Percentiles rank a stretch among this genome's conserved stretches.
These are phyloP conservation scores for Orthosia gothica DNA, from an alignment of 2,888 invertebrate species.

Conservation along the genomic window DNA sequence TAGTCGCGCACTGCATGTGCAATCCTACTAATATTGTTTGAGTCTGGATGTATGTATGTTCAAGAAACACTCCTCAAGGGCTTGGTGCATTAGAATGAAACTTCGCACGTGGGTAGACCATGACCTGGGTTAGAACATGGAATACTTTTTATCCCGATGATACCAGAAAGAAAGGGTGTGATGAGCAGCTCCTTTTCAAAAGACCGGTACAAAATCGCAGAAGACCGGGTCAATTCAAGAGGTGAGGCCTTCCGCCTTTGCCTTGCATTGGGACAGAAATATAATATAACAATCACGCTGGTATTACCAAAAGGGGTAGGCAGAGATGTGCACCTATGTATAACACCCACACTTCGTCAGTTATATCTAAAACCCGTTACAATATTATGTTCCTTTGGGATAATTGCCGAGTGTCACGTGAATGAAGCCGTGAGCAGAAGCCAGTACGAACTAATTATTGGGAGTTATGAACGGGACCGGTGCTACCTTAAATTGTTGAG, in stretches of 20 bases:
- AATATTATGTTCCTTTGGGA: background rate
- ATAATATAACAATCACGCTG: no score
- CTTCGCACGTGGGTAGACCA: background rate
- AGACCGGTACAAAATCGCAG: no score
- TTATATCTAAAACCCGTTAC: no score
- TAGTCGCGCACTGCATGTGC: conserved; percentile 62
- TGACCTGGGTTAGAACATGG: background rate
- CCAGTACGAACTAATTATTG: conserved; percentile 60
- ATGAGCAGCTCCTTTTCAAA: no score
- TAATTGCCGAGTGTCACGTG: background rate
- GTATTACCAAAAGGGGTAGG: no score
- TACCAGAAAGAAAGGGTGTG: no score
- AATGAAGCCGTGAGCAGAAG: background rate
- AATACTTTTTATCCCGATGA: no score
- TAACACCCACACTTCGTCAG: no score
- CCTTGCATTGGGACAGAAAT: no score
- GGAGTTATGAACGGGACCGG: conserved; percentile 37
- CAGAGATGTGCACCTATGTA: no score
- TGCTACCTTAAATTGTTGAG: conserved; percentile 39
- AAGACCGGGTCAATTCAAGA: no score
- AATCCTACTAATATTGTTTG: conserved; percentile 14
- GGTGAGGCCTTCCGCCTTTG: no score
- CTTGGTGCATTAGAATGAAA: background rate
- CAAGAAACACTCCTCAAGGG: background rate
- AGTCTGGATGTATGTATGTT: background rate